Evolutionary conservation across 1,140 invertebrate genomes (phyloP), one percentile per base, ranked within the genome.

Genomic region (Theocolax elegans): DNA sequence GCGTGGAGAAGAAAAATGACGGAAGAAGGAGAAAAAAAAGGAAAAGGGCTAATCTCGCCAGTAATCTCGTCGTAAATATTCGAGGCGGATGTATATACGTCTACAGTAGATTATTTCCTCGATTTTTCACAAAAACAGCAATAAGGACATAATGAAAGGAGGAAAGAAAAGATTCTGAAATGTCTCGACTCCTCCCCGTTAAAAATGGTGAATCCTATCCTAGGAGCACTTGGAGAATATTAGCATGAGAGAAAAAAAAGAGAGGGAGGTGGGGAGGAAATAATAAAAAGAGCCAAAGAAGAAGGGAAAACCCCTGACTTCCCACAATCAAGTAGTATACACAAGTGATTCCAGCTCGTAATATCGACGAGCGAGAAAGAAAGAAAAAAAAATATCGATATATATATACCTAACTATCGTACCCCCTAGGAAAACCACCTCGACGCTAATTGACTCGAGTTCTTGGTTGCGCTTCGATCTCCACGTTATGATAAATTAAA

Each of bases 131-230:
- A 63, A 51, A 62, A 73, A 68, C 53, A 58, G 73, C 74, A 76
- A 77, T 77, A 79, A 77, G 71, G 74, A 74, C 35, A 27, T 78
- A 78, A 79, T 79, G 76, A 78, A 77, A 76, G 68, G 56, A 64
- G 48, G 49, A 40, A 54, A 62, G 53, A 62, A 79, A 79, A 75
- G 72, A 75, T 75, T 72, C 71, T 75, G 64, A 59, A 75, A 74
- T 76, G 74, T 46, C 17, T 35, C 31, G 4, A 6, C 10, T 35
- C 10, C 31, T 35, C 31, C 10, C 48, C 19, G 17, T 1, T 13
- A 17, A 40, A 31, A 27, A 23, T 65, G 71, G 71, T 71, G 59
- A 70, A 72, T 76, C 59, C 59, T 59, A 69, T 67, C 51, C 67
- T 72, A 6, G 38, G 4, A 19, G 59, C 42, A n/a, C 42, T 25